Evolutionary conservation across 2,797 vertebrate genomes (phyloP).

Genomic region (Coilia nasus): DNA sequence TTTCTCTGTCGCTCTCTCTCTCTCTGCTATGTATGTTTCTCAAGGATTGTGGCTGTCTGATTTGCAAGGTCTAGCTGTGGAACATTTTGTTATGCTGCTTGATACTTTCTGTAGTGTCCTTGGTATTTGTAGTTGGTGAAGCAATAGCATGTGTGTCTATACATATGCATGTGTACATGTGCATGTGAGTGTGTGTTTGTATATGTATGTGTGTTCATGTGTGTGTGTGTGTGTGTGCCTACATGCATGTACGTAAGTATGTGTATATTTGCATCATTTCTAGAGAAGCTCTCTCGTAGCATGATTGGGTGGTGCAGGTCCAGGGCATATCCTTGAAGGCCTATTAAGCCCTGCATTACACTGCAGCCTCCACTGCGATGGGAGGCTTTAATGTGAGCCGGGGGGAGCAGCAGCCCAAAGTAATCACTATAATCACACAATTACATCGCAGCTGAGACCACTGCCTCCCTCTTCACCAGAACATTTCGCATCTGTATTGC

Average conservation of each 20-base stretch:
- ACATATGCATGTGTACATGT: background rate
- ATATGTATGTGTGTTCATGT: background rate
- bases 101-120: background rate
- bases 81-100: constrained; percentile 6
- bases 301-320: background rate
- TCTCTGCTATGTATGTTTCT: background rate
- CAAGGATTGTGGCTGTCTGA: constrained; percentile 5
- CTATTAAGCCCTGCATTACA: background rate
- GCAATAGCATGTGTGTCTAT: background rate
- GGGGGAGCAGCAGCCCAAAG: background rate
- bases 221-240: background rate
- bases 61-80: constrained; percentile 4
- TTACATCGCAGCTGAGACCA: background rate
- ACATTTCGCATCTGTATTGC: constrained; percentile 19
- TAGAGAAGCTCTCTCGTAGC: background rate
- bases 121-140: background rate
- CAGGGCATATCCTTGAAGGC: background rate
- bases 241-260: background rate
- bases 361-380: no score
- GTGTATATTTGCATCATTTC: background rate
- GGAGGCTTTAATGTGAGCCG: no score
- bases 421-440: background rate
- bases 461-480: background rate
- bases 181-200: background rate
- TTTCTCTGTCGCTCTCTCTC: background rate